These are phyloP conservation scores for Nematopogon swammerdamellus DNA, from an alignment of 2,888 invertebrate species.

Conservation along the genomic window DNA sequence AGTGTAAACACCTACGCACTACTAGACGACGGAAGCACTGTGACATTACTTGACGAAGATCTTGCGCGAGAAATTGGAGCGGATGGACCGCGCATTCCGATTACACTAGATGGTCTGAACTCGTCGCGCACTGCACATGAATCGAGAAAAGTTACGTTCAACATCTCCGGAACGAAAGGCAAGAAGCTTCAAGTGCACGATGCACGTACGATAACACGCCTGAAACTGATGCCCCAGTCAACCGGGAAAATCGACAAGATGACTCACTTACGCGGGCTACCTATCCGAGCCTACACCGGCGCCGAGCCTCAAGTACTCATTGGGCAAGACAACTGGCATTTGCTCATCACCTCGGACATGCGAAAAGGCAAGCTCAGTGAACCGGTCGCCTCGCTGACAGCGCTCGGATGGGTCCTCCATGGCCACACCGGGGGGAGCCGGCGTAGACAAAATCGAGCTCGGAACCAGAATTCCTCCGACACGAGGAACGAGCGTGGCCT, in stretches of 20 bases:
- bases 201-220: not conserved
- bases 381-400: not conserved
- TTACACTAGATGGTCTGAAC: not conserved
- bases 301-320: not conserved
- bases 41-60: not conserved
- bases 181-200: not conserved
- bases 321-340: slow-evolving; percentile 1
- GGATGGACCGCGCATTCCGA: not conserved
- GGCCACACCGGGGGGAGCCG: not conserved
- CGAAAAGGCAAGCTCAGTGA: not conserved
- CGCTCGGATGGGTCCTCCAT: slow-evolving; percentile 1
- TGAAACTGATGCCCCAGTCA: not conserved
- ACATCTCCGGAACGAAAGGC: too few species aligned
- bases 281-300: not conserved
- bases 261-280: not conserved
- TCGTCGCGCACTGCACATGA: too few species aligned
- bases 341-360: not conserved
- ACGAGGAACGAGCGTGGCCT: not conserved
- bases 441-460: too few species aligned
- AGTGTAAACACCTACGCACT: not conserved
- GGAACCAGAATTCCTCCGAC: slow-evolving; percentile 7
- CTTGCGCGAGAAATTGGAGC: not conserved
- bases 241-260: not conserved
- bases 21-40: not conserved
- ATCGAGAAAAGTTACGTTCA: too few species aligned